Conservation (phyloP, 2,113 vertebrate species). For the Taxidea taxus region DNA sequence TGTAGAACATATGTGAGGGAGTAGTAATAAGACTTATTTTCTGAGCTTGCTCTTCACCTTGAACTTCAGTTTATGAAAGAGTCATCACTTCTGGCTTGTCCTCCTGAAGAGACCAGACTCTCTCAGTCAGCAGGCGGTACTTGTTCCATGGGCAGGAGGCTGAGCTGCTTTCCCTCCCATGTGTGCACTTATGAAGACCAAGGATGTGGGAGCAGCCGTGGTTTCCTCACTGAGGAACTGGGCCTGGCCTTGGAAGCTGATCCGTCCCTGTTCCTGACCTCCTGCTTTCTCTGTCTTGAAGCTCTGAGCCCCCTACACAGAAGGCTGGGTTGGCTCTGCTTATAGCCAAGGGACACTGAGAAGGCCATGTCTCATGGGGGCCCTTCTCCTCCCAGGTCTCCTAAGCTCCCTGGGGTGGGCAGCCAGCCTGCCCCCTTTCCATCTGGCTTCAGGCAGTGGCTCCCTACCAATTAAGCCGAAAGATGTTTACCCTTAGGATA, state of each 20-base stretch:
- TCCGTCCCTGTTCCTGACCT: neutral
- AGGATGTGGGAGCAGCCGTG: rapidly evolving
- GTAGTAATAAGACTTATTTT: constrained; percentile 18
- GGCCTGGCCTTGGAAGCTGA: neutral
- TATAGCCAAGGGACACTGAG: neutral
- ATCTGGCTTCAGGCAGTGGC: neutral
- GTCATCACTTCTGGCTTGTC: neutral
- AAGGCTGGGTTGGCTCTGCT: neutral
- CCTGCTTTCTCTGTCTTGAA: neutral
- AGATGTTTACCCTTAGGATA: constrained; percentile 36
- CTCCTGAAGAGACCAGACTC: neutral
- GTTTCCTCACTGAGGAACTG: neutral
- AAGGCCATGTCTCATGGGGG: neutral
- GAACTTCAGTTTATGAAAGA: neutral
- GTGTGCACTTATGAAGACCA: neutral
- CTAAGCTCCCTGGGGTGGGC: neutral
- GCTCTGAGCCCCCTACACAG: neutral
- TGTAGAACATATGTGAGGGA: neutral
- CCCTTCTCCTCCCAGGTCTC: neutral
- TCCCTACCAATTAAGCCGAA: constrained; percentile 10
- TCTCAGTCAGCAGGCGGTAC: neutral
- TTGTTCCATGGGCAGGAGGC: neutral
- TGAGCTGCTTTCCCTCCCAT: neutral
- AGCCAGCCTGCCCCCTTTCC: neutral
- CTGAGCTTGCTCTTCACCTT: neutral